Evolutionary conservation across 2,797 vertebrate species (phyloP).

Genomic region (Hippoglossus hippoglossus): DNA sequence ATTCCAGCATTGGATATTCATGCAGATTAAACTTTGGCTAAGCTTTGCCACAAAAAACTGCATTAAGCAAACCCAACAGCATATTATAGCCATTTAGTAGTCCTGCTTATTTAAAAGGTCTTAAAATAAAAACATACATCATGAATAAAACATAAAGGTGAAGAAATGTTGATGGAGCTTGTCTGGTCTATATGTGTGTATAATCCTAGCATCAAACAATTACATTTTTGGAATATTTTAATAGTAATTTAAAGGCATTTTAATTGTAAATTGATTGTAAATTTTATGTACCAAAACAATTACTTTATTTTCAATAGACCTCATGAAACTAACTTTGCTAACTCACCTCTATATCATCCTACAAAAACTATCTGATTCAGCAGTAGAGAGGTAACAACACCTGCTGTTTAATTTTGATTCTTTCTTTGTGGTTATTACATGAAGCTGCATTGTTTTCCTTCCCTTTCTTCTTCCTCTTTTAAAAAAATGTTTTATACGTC

Average conservation of each 20-base stretch:
- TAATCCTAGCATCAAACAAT: not conserved
- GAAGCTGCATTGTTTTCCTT: not conserved
- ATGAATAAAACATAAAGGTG: conserved; percentile 11
- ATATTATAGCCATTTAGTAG: conserved; percentile 20
- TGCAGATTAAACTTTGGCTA: conserved; percentile 21
- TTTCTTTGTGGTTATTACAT: conserved; percentile 6
- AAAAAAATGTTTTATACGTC: conserved; percentile 35
- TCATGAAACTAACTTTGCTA: not conserved
- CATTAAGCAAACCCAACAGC: conserved; percentile 29
- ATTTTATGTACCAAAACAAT: too few species aligned
- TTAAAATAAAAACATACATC: conserved; percentile 18
- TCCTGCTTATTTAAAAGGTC: not conserved
- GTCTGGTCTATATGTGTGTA: conserved; percentile 11
- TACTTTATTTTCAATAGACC: not conserved
- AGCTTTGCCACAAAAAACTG: conserved; percentile 15
- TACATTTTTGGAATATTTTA: not conserved
- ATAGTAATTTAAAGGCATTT: not conserved
- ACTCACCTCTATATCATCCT: too few species aligned
- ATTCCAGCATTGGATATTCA: conserved; percentile 8
- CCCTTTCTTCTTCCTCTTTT: conserved; percentile 28
- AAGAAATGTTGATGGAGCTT: conserved; percentile 1
- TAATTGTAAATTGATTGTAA: not conserved
- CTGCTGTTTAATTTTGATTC: conserved; percentile 2
- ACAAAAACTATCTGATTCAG: too few species aligned
- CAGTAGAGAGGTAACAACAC: too few species aligned